Percentiles rank a stretch among this genome's conserved stretches.
Conservation (phyloP, 2,888 invertebrate genomes). For the Tipula helvola region DNA sequence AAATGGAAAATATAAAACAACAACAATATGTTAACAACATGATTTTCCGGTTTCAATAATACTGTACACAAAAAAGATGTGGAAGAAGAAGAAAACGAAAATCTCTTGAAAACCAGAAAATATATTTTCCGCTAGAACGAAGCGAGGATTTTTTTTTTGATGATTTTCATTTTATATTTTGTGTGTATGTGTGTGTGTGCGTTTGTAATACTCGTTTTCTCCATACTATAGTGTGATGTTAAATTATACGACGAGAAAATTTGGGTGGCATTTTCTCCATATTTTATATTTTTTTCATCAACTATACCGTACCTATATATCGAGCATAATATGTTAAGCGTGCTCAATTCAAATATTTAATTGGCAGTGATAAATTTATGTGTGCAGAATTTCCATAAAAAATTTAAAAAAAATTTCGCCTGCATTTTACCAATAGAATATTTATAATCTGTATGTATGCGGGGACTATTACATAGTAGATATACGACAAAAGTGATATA, state of each 20-base stretch:
- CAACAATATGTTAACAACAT: conserved; percentile 4
- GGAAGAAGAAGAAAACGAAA: not conserved
- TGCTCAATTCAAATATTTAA: not conserved
- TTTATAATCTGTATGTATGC: not conserved
- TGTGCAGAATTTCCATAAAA: not conserved
- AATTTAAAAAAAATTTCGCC: not conserved
- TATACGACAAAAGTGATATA: not conserved
- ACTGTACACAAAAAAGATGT: not conserved
- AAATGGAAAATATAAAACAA: not conserved
- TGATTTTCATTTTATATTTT: not conserved
- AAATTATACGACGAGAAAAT: not conserved
- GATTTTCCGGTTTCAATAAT: conserved; percentile 4
- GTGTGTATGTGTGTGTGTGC: not conserved
- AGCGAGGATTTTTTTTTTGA: not conserved
- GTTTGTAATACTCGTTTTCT: not conserved
- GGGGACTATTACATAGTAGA: not conserved
- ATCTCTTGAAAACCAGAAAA: not conserved
- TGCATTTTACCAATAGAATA: not conserved
- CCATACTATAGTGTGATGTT: not conserved
- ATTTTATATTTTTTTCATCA: not conserved
- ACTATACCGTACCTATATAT: not conserved
- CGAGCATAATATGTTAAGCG: not conserved
- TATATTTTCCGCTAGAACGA: not conserved
- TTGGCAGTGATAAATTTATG: not conserved
- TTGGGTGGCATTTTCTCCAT: not conserved